A percentile compares a stretch with the other conserved stretches of the same genome.
phyloP scores from a whole-genome alignment of 2,888 invertebrate species.

The Phrixothrix hirtus region DNA sequence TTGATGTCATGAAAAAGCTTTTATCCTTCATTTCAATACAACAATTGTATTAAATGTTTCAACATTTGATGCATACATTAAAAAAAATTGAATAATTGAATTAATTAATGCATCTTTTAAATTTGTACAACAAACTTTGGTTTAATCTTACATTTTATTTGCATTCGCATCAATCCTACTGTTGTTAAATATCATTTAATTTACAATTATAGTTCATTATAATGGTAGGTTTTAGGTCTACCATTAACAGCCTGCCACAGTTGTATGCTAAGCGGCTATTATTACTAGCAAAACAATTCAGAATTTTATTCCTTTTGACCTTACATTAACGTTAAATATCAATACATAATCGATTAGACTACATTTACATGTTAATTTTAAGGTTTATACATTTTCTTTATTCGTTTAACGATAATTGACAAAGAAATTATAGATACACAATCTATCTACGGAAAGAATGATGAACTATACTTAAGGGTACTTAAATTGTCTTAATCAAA shows the following conservation, averaged over 20 bases:
- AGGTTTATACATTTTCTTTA: too few species aligned
- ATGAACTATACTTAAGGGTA: too few species aligned
- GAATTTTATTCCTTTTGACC: constrained; percentile 1
- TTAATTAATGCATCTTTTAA: not conserved
- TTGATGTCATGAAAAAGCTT: not conserved
- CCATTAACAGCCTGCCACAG: not conserved
- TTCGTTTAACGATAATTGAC: too few species aligned
- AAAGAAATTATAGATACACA: too few species aligned
- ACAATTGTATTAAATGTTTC: not conserved
- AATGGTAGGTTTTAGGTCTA: not conserved
- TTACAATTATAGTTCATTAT: constrained; percentile 17
- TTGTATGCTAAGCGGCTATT: constrained; percentile 4
- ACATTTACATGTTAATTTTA: not conserved
- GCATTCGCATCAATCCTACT: constrained; percentile 11
- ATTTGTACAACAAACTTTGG: not conserved
- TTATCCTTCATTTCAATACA: not conserved
- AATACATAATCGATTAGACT: not conserved
- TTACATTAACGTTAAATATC: not conserved
- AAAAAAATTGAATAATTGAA: too few species aligned
- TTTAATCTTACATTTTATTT: not conserved
- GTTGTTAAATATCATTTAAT: constrained; percentile 11
- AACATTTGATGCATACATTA: too few species aligned
- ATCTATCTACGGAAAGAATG: too few species aligned
- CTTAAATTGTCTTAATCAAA: too few species aligned
- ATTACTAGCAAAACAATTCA: constrained; percentile 3